phyloP scores from a whole-genome alignment of 2,113 vertebrate genomes.

The Rhegmatorhina hoffmannsi region DNA sequence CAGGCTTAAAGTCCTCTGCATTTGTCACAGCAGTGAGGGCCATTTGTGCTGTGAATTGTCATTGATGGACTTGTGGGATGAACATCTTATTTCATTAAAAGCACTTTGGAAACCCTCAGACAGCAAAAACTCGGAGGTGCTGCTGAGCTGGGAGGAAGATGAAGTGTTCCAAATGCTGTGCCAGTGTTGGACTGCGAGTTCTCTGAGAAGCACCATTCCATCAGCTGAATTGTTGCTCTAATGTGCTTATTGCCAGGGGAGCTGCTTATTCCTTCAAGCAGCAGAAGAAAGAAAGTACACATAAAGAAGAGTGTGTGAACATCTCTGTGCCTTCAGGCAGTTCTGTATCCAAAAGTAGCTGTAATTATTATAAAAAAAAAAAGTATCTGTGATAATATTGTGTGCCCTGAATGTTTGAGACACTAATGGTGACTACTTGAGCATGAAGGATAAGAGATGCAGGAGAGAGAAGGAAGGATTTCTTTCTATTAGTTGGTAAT shows the following conservation, averaged over 20 bases:
- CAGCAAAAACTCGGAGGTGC: neutral
- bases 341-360: neutral
- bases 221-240: neutral
- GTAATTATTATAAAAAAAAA: neutral
- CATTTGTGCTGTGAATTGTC: neutral
- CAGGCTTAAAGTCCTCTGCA: neutral
- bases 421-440: conserved; percentile 9
- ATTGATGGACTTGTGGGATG: neutral
- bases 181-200: neutral
- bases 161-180: neutral
- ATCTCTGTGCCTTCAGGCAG: neutral
- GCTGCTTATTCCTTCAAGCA: conserved; percentile 1
- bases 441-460: conserved; percentile 56
- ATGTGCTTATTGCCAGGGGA: conserved; percentile 46
- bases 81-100: conserved; percentile 17
- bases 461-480: conserved; percentile 25
- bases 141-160: conserved; percentile 9
- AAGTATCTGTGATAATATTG: neutral
- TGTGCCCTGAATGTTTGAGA: neutral
- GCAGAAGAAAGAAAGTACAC: neutral
- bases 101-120: conserved; percentile 15
- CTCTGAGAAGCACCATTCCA: conserved; percentile 17
- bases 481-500: neutral
- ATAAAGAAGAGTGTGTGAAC: neutral
- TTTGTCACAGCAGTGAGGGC: neutral